These are phyloP conservation scores for Rhabditoides inermis DNA, from an alignment of 2,888 invertebrate species.

Conservation along the genomic window DNA sequence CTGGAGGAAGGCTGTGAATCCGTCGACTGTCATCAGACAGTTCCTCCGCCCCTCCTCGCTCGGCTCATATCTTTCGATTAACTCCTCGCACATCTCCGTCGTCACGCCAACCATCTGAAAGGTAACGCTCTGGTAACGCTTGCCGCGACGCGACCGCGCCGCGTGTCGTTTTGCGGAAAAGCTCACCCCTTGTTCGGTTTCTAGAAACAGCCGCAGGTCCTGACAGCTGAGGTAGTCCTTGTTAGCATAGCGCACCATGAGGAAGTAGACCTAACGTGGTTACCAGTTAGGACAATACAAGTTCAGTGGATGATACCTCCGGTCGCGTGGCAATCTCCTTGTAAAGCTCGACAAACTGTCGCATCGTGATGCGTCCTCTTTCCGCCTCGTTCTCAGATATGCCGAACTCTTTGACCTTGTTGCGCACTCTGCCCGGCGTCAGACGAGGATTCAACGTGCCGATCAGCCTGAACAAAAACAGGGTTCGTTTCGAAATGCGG, in stretches of 20 bases:
- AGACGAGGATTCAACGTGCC: too few species aligned
- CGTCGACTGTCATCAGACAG: slow-evolving; percentile 60
- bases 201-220: slow-evolving; percentile 60
- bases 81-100: slow-evolving; percentile 57
- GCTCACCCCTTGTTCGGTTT: slow-evolving; percentile 62
- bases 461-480: slow-evolving; percentile 53
- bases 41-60: slow-evolving; percentile 58
- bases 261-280: slow-evolving; percentile 56
- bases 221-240: slow-evolving; percentile 60
- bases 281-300: not conserved
- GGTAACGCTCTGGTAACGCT: too few species aligned
- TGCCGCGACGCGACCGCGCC: too few species aligned
- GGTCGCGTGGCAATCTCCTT: slow-evolving; percentile 62
- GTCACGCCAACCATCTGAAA: slow-evolving; percentile 58
- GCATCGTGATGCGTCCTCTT: slow-evolving; percentile 56
- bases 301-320: slow-evolving; percentile 53
- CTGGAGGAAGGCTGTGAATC: slow-evolving; percentile 55
- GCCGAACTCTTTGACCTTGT: slow-evolving; percentile 56
- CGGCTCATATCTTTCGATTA: slow-evolving; percentile 60
- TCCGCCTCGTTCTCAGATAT: slow-evolving; percentile 54
- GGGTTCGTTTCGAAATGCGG: slow-evolving; percentile 15
- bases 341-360: slow-evolving; percentile 60
- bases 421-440: too few species aligned
- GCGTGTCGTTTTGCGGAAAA: not conserved
- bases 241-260: slow-evolving; percentile 60